phyloP scores from a whole-genome alignment of 1,140 invertebrate genomes.

The Lutraria rhynchaena region DNA sequence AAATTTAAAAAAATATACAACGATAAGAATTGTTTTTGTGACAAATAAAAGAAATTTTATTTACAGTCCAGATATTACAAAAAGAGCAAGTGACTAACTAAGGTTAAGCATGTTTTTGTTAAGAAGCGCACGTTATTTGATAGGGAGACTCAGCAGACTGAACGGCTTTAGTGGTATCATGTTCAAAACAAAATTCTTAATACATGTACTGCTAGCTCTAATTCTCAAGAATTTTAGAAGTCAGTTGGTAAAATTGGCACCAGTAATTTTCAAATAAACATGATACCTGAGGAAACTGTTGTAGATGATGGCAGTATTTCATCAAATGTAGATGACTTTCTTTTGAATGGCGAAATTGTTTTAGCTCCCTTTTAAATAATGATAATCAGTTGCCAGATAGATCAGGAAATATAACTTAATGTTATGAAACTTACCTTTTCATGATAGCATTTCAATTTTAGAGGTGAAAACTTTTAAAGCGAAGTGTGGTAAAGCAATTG shows the following conservation, averaged over 20 bases:
- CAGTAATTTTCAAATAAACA: background rate
- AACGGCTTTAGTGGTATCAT: slow-evolving; percentile 29
- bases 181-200: slow-evolving; percentile 16
- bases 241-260: slow-evolving; percentile 40
- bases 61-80: too few relatives aligned
- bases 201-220: slow-evolving; percentile 27
- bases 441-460: background rate
- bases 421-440: background rate
- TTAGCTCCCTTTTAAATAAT: slow-evolving; percentile 36
- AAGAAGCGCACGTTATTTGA: slow-evolving; percentile 23
- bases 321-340: background rate
- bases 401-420: background rate
- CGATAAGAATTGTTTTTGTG: too few relatives aligned
- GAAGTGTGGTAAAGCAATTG: background rate
- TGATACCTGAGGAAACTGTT: slow-evolving; percentile 19
- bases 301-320: slow-evolving; percentile 14
- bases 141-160: slow-evolving; percentile 22
- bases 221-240: slow-evolving; percentile 15
- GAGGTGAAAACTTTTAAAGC: slow-evolving; percentile 7
- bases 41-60: too few relatives aligned
- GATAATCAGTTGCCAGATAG: too few relatives aligned
- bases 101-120: slow-evolving; percentile 40
- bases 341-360: slow-evolving; percentile 15
- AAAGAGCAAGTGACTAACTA: too few relatives aligned
- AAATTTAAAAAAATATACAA: too few relatives aligned